Base-by-base conservation (phyloP, 2,797 vertebrate species). In the Xenentodon cancila region DNA sequence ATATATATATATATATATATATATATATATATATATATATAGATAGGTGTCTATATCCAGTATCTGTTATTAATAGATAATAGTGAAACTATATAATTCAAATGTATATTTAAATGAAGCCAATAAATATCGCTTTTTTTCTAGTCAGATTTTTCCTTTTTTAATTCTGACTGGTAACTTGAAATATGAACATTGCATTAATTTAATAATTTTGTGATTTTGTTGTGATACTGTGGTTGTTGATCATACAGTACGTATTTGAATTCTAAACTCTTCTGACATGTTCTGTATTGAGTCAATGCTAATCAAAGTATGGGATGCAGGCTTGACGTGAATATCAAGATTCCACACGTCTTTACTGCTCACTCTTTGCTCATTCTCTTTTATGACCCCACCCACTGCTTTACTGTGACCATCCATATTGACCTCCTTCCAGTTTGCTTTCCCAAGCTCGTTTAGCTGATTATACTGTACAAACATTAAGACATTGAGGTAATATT, bases 271-370 rank as follows among this genome's bases (percentile, higher is more conserved):
- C 58, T 53, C 56, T 19, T 79, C 64, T 58, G 63, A 68, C 53
- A 66, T 51, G 11, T 67, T 69, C 77, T 83, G 75, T 84, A 76
- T 80, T 84, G 66, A 88, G 88, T 92, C 84, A 73, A 89, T 92
- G 83, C 71, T 73, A 81, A 90, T 92, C 76, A 88, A 86, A 74
- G 64, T 67, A 75, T 60, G 64, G 80, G 79, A 84, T 75, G 82
- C 80, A 48, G 71, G 80, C 89, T 82, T 92, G 82, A 92, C 90
- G 82, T 78, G 81, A 90, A 89, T 90, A 91, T 90, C 90, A 79
- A 88, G 76, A 91, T 88, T 88, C 84, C 53, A 77, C 70, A 75
- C 75, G 22, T 83, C 69, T 69, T 62, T 56, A n/a, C 65, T 73
- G 52, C 37, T 80, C 71, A 85, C 75, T 81, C 65, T 53, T 47